Evolutionary conservation across 2,888 invertebrate genomes (phyloP).

Genomic region (Callyntrura sp.): DNA sequence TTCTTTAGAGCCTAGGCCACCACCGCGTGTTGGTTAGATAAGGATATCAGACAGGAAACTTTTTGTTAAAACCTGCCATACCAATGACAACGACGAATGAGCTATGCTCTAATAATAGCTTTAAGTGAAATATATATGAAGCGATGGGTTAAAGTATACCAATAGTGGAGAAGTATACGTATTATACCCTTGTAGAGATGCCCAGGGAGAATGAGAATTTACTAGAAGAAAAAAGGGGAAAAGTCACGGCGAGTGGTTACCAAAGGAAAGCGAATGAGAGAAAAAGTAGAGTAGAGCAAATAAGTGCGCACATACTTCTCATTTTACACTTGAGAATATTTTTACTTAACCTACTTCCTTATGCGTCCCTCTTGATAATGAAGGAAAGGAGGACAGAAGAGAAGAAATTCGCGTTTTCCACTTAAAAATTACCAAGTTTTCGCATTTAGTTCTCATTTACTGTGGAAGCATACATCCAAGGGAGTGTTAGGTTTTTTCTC

Average conservation of each 20-base stretch:
- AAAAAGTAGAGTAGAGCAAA: slow-evolving; percentile 43
- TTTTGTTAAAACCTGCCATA: slow-evolving; percentile 62
- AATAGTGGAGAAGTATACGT: background rate
- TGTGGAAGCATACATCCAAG: slow-evolving; percentile 10
- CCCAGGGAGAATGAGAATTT: background rate
- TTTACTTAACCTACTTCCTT: slow-evolving; percentile 52
- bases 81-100: slow-evolving; percentile 73
- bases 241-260: background rate
- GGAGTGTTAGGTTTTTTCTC: background rate
- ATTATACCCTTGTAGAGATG: background rate
- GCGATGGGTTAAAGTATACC: background rate
- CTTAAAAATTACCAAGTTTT: slow-evolving; percentile 65
- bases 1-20: too few relatives aligned
- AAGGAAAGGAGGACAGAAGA: background rate
- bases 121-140: slow-evolving; percentile 26
- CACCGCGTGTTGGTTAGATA: slow-evolving; percentile 34
- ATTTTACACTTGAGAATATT: slow-evolving; percentile 62
- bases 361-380: background rate
- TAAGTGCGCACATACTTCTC: background rate
- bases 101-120: slow-evolving; percentile 56
- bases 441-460: slow-evolving; percentile 57
- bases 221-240: too few relatives aligned
- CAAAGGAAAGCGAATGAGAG: slow-evolving; percentile 2
- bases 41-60: slow-evolving; percentile 55
- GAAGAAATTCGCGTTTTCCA: slow-evolving; percentile 52